A percentile compares a stretch with the other conserved stretches of the same genome.
phyloP scores from a whole-genome alignment of 2,888 invertebrate species.

The Pocota personata region DNA sequence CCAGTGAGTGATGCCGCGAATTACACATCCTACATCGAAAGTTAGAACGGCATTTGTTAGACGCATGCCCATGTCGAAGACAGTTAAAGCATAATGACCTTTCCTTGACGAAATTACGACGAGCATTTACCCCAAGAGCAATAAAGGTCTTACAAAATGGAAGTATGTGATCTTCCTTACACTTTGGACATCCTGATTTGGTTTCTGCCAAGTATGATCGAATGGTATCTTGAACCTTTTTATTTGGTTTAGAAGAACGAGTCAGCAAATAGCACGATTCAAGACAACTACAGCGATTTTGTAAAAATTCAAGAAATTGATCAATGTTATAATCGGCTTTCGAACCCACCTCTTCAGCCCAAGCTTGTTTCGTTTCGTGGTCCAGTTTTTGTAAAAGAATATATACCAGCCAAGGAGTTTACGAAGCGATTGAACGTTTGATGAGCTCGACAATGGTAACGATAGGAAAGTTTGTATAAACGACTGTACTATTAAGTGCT shows the following conservation, averaged over 20 bases:
- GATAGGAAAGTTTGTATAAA: slow-evolving; percentile 50
- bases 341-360: slow-evolving; percentile 14
- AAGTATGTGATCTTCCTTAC: slow-evolving; percentile 4
- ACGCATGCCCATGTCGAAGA: neutral
- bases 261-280: neutral
- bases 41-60: neutral
- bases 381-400: slow-evolving; percentile 27
- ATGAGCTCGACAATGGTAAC: slow-evolving; percentile 1
- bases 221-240: neutral
- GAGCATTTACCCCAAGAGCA: neutral
- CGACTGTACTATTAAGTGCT: slow-evolving; percentile 47
- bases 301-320: neutral
- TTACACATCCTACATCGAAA: slow-evolving; percentile 11
- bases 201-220: slow-evolving; percentile 16
- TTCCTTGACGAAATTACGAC: slow-evolving; percentile 26
- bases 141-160: neutral
- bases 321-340: neutral
- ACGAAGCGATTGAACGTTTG: neutral
- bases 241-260: neutral
- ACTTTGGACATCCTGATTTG: neutral
- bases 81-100: slow-evolving; percentile 11
- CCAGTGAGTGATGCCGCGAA: neutral
- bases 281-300: neutral
- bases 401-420: slow-evolving; percentile 24
- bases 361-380: slow-evolving; percentile 30